phyloP scores from a whole-genome alignment of 2,888 invertebrate genomes.

The Melanotus villosus region DNA sequence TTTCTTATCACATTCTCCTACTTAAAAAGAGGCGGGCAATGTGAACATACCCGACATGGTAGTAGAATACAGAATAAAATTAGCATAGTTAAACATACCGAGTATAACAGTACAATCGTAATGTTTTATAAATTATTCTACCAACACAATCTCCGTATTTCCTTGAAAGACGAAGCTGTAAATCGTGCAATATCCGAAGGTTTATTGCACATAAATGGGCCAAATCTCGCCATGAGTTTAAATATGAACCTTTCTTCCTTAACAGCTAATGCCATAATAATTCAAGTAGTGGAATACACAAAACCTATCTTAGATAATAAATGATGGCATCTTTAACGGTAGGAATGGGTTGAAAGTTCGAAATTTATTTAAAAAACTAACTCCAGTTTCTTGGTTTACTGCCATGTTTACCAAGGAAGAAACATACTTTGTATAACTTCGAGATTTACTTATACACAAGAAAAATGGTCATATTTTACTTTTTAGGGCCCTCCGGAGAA shows the following conservation, averaged over 20 bases:
- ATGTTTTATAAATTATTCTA: constrained; percentile 27
- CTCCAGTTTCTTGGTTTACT: no score
- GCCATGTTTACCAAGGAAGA: no score
- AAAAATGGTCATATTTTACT: neutral
- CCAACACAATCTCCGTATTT: constrained; percentile 25
- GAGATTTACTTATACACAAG: no score
- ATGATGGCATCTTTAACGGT: neutral
- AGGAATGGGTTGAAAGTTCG: neutral
- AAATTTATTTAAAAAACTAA: neutral
- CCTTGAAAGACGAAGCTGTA: constrained; percentile 25
- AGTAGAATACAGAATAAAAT: neutral
- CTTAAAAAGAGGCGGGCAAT: no score
- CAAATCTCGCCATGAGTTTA: constrained; percentile 28
- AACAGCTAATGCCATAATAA: constrained; percentile 25
- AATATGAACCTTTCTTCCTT: constrained; percentile 33
- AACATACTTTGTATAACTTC: no score
- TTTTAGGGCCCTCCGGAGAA: neutral
- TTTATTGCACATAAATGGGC: constrained; percentile 30
- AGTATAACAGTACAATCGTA: constrained; percentile 15
- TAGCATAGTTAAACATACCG: constrained; percentile 14
- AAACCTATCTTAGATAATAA: neutral
- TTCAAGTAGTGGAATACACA: neutral
- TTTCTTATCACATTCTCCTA: no score
- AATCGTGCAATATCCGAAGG: constrained; percentile 34
- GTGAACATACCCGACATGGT: neutral